Base-by-base conservation (phyloP, 1,140 invertebrate species). In the Eueides isabella region DNA sequence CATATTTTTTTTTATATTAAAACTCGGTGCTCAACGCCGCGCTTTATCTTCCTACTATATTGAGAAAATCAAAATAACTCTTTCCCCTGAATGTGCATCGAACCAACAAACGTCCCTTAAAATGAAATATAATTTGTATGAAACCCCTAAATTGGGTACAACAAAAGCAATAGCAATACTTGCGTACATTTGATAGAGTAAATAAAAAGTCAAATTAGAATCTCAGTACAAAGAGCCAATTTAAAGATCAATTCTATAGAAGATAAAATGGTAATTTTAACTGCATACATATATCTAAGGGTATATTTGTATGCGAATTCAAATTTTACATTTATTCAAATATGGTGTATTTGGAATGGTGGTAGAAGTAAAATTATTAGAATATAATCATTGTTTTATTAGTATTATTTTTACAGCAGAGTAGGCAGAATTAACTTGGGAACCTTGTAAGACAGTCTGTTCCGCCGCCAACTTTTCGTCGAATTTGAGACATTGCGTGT, bases 161-260 rank as follows among this genome's bases (percentile, higher is more conserved):
- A 41, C 6, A n/a, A 44, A 19, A 44, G 2, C 2, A 19, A 44
- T 2, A 0, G n/a, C 6, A 44, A 44, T n/a, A 63, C 12, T 89
- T 83, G 84, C 83, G 85, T 88, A 86, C 81, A 87, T 82, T 85
- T 84, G 76, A 76, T 81, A 67, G 74, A 85, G 85, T 88, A 87
- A 88, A 89, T 88, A 90, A 89, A 84, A 84, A 86, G 79, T 74
- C 70, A 82, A 86, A 86, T 84, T 83, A 79, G 78, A 65, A 82
- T 76, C 55, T 72, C 26, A 44, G 67, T 30, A 75, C 62, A 74
- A 28, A 16, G 23, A 71, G 62, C 38, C 77, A 74, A 80, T 80
- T 84, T 74, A 76, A 71, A 79, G 72, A 28, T 70, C 69, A 78
- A 78, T 71, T 35, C 5, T 26, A 44, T 71, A 67, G 16, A 23